These are phyloP conservation scores for Botrylloides violaceus DNA, from an alignment of 23 tunicate genomes.

Conservation along the genomic window DNA sequence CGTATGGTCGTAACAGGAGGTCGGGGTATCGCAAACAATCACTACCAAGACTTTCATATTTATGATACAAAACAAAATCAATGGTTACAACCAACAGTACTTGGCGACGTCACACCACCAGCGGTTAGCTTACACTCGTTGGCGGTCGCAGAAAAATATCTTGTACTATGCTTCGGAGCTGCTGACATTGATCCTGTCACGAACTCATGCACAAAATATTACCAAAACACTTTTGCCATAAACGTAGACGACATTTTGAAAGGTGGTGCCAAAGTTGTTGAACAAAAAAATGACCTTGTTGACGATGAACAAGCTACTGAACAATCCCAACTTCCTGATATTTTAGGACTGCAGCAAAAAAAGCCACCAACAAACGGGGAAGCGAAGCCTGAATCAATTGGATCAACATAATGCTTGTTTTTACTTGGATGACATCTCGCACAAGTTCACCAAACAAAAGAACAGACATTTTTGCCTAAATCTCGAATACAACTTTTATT, in stretches of 20 bases:
- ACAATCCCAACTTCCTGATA: neutral
- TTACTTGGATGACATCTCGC: no score
- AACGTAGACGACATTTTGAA: slow-evolving; percentile 29
- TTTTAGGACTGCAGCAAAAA: neutral
- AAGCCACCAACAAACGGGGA: no score
- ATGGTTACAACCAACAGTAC: slow-evolving; percentile 54
- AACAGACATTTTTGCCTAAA: no score
- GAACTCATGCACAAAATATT: slow-evolving; percentile 45
- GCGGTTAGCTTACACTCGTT: slow-evolving; percentile 58
- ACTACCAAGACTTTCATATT: slow-evolving; percentile 56
- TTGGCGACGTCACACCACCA: slow-evolving; percentile 29
- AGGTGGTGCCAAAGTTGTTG: slow-evolving; percentile 35
- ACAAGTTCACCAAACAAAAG: no score
- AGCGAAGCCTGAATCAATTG: no score
- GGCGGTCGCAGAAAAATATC: slow-evolving; percentile 11
- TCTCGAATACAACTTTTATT: no score
- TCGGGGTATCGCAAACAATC: slow-evolving; percentile 45
- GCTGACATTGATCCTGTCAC: slow-evolving; percentile 58
- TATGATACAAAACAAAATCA: slow-evolving; percentile 39
- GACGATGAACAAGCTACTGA: neutral
- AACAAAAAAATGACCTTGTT: slow-evolving; percentile 2
- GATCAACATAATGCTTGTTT: no score
- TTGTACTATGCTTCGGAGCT: slow-evolving; percentile 50
- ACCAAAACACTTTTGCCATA: slow-evolving; percentile 31
- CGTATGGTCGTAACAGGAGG: slow-evolving; percentile 65